Evolutionary conservation across 1,140 invertebrate genomes (phyloP), one percentile per base, ranked within the genome.

Genomic region (Magallana angulata): DNA sequence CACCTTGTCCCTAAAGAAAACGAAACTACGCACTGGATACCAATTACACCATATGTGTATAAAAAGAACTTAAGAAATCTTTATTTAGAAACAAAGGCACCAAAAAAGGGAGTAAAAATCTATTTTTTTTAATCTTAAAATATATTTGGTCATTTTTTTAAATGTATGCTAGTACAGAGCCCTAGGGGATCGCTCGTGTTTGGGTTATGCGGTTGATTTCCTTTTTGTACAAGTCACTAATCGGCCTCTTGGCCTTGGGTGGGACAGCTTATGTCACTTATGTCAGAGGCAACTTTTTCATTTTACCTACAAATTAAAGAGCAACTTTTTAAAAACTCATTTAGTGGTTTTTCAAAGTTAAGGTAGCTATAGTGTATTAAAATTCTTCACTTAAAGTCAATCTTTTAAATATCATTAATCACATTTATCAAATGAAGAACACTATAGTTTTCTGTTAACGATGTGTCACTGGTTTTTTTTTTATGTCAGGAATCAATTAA

Each of bases 121-220:
- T 48, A 4, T 48, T 48, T 48, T 48, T 48, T 48, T 24, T 71
- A 71, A 30, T 8, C 11, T 30, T 71, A 12, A 71, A 71, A 71
- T 71, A 24, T 71, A 30, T n/a, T 30, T 71, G n/a, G n/a, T 71
- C n/a, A 71, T 24, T 71, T 36, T 24, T 24, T 11, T 71, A 71
- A 62, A 71, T 71, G 18, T 71, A 71, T 71, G 24, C 68, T 71
- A 24, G 24, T 71, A 11, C 14, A 71, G 68, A 24, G 24, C 68
- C 68, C 12, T 5, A 12, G 18, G 68, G 18, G 24, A 71, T 71
- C 11, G 68, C 18, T 30, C 68, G 60, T 71, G 68, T 71, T 68
- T 71, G 68, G 68, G n/a, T 71, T 71, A 71, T 30, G 68, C 18
- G 68, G 68, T 71, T 71, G 68, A 36, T 71, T 71, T 71, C 68